These are phyloP conservation scores for Hypomecis atomaria DNA, from an alignment of 2,888 invertebrate species.

Conservation along the genomic window DNA sequence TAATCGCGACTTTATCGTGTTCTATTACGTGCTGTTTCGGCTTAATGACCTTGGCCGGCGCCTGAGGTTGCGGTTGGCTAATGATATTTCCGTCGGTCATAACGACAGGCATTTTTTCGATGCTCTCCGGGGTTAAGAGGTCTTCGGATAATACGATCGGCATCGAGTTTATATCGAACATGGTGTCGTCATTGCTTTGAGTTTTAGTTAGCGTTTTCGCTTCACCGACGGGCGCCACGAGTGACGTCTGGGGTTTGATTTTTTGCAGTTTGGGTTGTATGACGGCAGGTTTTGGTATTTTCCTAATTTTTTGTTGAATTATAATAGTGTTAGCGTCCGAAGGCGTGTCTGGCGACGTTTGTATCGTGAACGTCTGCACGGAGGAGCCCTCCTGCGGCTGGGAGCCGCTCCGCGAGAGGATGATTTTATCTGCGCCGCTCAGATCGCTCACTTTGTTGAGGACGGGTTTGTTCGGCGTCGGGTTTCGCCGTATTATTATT, in stretches of 20 bases:
- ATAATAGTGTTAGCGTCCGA: slow-evolving; percentile 70
- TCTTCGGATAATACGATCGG: slow-evolving; percentile 90
- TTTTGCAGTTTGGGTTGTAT: slow-evolving; percentile 64
- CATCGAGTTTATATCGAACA: slow-evolving; percentile 91
- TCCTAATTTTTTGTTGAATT: slow-evolving; percentile 73
- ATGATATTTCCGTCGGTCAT: slow-evolving; percentile 78
- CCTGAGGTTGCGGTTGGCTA: slow-evolving; percentile 52
- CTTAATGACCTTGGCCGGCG: slow-evolving; percentile 66
- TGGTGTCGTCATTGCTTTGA: slow-evolving; percentile 66
- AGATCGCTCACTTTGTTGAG: slow-evolving; percentile 69
- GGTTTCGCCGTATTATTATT: slow-evolving; percentile 74
- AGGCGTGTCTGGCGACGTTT: slow-evolving; percentile 65
- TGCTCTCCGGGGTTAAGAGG: slow-evolving; percentile 87
- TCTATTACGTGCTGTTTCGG: slow-evolving; percentile 61
- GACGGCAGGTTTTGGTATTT: slow-evolving; percentile 62
- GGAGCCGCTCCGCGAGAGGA: slow-evolving; percentile 69
- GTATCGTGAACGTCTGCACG: slow-evolving; percentile 77
- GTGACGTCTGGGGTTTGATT: slow-evolving; percentile 64
- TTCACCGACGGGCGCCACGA: slow-evolving; percentile 61
- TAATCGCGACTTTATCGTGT: slow-evolving; percentile 64
- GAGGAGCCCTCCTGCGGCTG: slow-evolving; percentile 65
- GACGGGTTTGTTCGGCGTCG: slow-evolving; percentile 63
- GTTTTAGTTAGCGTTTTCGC: slow-evolving; percentile 52
- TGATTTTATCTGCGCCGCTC: slow-evolving; percentile 69
- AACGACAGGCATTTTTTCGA: slow-evolving; percentile 88